A percentile compares a stretch with the other conserved stretches of the same genome.
phyloP scores from a whole-genome alignment of 2,888 invertebrate species.

The Ephialtes manifestator region DNA sequence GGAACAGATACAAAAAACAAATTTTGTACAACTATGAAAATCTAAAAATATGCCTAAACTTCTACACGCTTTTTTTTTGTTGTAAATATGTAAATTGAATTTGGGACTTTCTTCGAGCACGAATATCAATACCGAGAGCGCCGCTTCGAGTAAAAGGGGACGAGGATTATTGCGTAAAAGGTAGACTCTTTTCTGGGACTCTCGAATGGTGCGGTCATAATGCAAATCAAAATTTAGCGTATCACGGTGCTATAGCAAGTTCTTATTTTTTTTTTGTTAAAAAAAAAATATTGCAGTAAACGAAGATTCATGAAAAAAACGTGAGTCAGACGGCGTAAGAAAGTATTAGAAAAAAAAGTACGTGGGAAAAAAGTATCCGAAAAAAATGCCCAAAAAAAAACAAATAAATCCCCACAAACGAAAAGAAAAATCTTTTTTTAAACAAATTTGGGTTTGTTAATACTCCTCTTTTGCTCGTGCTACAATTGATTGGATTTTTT shows the following conservation, averaged over 20 bases:
- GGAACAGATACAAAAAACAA: not conserved
- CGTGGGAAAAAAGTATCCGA: too few species aligned
- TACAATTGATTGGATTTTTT: too few species aligned
- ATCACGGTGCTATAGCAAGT: constrained; percentile 69
- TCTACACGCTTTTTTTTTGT: constrained; percentile 28
- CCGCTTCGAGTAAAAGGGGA: constrained; percentile 25
- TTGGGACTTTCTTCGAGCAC: constrained; percentile 49
- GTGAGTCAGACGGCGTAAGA: constrained; percentile 11
- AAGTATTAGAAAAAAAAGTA: too few species aligned
- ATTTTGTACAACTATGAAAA: constrained; percentile 16
- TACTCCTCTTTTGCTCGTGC: too few species aligned
- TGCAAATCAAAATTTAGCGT: constrained; percentile 62
- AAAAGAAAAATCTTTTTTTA: too few species aligned
- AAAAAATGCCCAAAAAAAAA: too few species aligned
- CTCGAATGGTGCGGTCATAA: constrained; percentile 1
- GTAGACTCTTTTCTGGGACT: constrained; percentile 9
- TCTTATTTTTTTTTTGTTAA: constrained; percentile 51
- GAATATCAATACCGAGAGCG: constrained; percentile 46
- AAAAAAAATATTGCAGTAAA: constrained; percentile 27
- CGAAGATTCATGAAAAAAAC: constrained; percentile 30
- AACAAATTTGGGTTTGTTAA: too few species aligned
- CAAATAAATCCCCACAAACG: too few species aligned
- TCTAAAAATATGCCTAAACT: constrained; percentile 12
- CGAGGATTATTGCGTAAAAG: constrained; percentile 1
- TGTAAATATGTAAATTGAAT: constrained; percentile 57